phyloP scores from a whole-genome alignment of 2,888 invertebrate species.

The Phyllotreta striolata region DNA sequence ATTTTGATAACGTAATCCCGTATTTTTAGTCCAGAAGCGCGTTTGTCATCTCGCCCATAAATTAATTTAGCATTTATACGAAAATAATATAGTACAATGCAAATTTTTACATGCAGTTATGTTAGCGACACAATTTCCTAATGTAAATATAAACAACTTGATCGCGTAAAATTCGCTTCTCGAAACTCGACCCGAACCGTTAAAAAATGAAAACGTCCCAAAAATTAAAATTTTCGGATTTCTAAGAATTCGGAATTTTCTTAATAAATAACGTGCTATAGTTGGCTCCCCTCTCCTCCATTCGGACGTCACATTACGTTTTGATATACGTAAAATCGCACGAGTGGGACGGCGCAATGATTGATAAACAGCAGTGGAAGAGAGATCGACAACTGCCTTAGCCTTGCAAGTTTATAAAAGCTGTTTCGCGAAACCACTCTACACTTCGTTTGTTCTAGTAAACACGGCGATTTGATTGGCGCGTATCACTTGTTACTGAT shows the following conservation, averaged over 20 bases:
- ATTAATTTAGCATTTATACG: too few species aligned
- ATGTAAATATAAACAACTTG: too few species aligned
- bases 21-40: too few species aligned
- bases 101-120: too few species aligned
- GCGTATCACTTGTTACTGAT: constrained; percentile 5
- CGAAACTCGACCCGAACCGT: constrained; percentile 17
- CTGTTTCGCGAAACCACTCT: constrained; percentile 34
- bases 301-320: constrained; percentile 26
- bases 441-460: constrained; percentile 36
- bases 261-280: not conserved
- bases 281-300: constrained; percentile 13
- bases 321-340: constrained; percentile 28
- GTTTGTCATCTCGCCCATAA: too few species aligned
- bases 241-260: constrained; percentile 29
- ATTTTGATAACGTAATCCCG: not conserved
- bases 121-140: not conserved
- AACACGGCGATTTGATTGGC: constrained; percentile 28
- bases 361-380: constrained; percentile 10
- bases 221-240: constrained; percentile 21
- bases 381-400: constrained; percentile 30
- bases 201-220: constrained; percentile 15
- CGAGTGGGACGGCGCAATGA: constrained; percentile 15
- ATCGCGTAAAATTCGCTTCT: constrained; percentile 16
- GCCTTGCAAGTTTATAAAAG: constrained; percentile 41
- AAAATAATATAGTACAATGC: too few species aligned